These are phyloP conservation scores for Agrochola litura DNA, from an alignment of 2,888 invertebrate species.

Conservation along the genomic window DNA sequence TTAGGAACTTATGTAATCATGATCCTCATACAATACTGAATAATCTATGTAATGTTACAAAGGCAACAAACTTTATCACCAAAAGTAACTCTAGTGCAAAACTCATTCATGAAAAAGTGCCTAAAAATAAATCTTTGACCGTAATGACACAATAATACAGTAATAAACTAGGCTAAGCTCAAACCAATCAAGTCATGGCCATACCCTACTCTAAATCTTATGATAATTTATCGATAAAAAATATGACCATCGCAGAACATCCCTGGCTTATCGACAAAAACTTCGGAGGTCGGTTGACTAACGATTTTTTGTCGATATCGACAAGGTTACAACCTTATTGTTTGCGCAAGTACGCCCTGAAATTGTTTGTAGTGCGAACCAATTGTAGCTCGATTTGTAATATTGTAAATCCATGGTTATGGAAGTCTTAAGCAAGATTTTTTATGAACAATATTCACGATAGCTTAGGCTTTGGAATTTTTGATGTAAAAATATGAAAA, in stretches of 20 bases:
- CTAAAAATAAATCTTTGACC: constrained; percentile 3
- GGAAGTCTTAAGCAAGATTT: constrained; percentile 32
- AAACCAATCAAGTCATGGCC: constrained; percentile 61
- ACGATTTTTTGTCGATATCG: constrained; percentile 64
- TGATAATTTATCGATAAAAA: constrained; percentile 61
- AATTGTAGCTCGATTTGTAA: constrained; percentile 48
- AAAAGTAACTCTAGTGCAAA: not conserved
- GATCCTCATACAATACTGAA: not conserved
- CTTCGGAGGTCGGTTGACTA: constrained; percentile 65
- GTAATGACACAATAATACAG: constrained; percentile 50
- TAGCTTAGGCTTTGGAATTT: not conserved
- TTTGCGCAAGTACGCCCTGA: constrained; percentile 64
- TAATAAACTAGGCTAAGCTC: constrained; percentile 52
- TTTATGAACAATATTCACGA: constrained; percentile 5
- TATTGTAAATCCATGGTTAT: constrained; percentile 49
- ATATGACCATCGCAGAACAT: constrained; percentile 67
- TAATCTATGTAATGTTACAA: not conserved
- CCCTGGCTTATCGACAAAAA: constrained; percentile 67
- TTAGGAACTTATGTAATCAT: not conserved
- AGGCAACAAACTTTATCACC: not conserved
- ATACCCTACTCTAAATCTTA: constrained; percentile 63
- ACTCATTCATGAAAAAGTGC: not conserved
- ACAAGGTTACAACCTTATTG: constrained; percentile 68
- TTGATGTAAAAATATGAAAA: no score
- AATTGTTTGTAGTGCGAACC: constrained; percentile 43